phyloP scores from a whole-genome alignment of 2,888 invertebrate species.

The Pherbina coryleti region DNA sequence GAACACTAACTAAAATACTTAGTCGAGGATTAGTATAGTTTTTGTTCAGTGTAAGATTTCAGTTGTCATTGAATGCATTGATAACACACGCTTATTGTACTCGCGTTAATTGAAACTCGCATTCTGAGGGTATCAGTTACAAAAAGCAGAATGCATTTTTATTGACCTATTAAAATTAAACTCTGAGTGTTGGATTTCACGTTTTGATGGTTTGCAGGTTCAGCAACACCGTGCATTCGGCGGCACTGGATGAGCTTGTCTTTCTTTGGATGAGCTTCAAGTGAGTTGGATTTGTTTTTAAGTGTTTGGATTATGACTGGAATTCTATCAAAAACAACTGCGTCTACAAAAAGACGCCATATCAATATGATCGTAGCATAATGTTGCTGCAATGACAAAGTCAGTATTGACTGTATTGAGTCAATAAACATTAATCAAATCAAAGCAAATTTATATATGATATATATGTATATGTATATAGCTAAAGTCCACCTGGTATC shows the following conservation, averaged over 20 bases:
- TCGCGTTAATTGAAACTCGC: slow-evolving; percentile 3
- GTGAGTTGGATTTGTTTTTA: neutral
- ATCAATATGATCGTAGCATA: too few species aligned
- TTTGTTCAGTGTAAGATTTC: slow-evolving; percentile 21
- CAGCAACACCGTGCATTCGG: slow-evolving; percentile 3
- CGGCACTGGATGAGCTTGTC: neutral
- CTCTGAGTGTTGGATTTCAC: slow-evolving; percentile 20
- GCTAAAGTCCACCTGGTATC: too few species aligned
- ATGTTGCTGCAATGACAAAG: too few species aligned
- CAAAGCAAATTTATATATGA: too few species aligned
- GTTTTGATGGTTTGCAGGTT: neutral
- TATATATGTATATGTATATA: too few species aligned
- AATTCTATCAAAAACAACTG: slow-evolving; percentile 6
- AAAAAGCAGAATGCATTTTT: slow-evolving; percentile 30
- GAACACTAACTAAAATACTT: neutral
- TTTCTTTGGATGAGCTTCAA: neutral
- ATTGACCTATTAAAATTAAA: slow-evolving; percentile 30
- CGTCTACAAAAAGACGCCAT: neutral
- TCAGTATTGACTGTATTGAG: too few species aligned
- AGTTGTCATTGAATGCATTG: slow-evolving; percentile 30
- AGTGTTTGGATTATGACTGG: neutral
- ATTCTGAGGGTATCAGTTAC: slow-evolving; percentile 29
- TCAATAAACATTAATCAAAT: too few species aligned
- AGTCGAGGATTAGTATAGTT: neutral
- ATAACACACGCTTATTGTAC: slow-evolving; percentile 3